Conservation (phyloP, 1,140 invertebrate species). For the Contarinia nasturtii region DNA sequence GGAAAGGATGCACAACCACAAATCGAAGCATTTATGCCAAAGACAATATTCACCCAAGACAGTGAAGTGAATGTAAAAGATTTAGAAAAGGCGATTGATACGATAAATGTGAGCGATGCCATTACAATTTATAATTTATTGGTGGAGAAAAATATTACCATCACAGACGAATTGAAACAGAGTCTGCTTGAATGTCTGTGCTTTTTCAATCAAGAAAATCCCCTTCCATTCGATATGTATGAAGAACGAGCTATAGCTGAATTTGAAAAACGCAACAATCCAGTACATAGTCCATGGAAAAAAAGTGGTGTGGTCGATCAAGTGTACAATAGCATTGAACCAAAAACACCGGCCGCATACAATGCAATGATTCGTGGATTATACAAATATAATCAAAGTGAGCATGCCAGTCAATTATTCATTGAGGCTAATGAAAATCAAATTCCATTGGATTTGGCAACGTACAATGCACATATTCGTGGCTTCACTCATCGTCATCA, state of each 20-base stretch:
- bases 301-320: conserved; percentile 44
- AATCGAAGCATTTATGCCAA: conserved; percentile 50
- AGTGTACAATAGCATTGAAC: conserved; percentile 40
- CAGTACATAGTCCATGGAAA: conserved; percentile 47
- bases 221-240: conserved; percentile 40
- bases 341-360: conserved; percentile 38
- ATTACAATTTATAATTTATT: conserved; percentile 52
- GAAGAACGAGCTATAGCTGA: conserved; percentile 41
- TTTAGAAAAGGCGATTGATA: conserved; percentile 39
- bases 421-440: conserved; percentile 44
- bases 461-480: conserved; percentile 51
- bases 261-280: conserved; percentile 33
- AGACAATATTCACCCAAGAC: conserved; percentile 44
- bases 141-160: conserved; percentile 32
- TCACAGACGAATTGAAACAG: conserved; percentile 41
- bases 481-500: conserved; percentile 29
- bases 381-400: conserved; percentile 43
- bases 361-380: conserved; percentile 52
- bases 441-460: conserved; percentile 35
- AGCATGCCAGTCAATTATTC: conserved; percentile 40
- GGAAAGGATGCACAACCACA: conserved; percentile 31
- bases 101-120: conserved; percentile 44
- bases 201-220: conserved; percentile 56
- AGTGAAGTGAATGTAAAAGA: conserved; percentile 34
- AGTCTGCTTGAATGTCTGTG: conserved; percentile 61